Base-by-base conservation (phyloP, 2,113 vertebrate genomes). In the Numenius arquata region DNA sequence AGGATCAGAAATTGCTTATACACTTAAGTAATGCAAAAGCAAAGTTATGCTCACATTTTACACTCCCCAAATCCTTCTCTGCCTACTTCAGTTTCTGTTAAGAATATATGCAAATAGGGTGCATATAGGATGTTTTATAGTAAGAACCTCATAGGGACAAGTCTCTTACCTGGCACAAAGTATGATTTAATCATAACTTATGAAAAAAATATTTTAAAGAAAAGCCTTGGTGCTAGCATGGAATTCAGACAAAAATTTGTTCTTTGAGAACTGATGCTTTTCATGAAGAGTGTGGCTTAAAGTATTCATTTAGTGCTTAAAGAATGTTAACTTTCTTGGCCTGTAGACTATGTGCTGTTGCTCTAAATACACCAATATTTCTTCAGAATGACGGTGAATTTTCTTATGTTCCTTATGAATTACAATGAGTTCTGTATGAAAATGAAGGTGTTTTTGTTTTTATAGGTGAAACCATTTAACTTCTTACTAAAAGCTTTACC, bases 1-100 rank as follows among this genome's bases (percentile, higher is more conserved):
- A 52, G 40, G 20, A 43, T 63, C 25, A 29, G 22, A 43, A 25
- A 19, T 48, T 91, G 18, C 41, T 85, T 66, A 25, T 62, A 22
- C 7, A 21, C 25, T 50, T 68, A 59, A 48, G 30, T 59, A 45
- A 59, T 16, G 21, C 29, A 59, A 65, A 90, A 84, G 5, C 19
- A 12, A 73, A 61, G 17, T 43, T 74, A 29, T 0, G 0, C 6
- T 88, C 0, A 0, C 53, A 43, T 36, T 85, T 91, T 68, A 34
- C 5, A 53, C 29, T 84, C 36, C 20, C 13, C 10, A 62, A 71
- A 62, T 80, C 25, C 7, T 87, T 67, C 18, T 76, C 21, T 77
- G 26, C 8, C 11, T 52, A 0, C 21, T 61, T 65, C 6, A 59
- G 17, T 56, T 66, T 88, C 27, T 45, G 21, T 53, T 59, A 43